Percentiles rank a stretch among this genome's conserved stretches.
Evolutionary conservation across 2,888 invertebrate species (phyloP).

Genomic region (Meliscaeva auricollis): DNA sequence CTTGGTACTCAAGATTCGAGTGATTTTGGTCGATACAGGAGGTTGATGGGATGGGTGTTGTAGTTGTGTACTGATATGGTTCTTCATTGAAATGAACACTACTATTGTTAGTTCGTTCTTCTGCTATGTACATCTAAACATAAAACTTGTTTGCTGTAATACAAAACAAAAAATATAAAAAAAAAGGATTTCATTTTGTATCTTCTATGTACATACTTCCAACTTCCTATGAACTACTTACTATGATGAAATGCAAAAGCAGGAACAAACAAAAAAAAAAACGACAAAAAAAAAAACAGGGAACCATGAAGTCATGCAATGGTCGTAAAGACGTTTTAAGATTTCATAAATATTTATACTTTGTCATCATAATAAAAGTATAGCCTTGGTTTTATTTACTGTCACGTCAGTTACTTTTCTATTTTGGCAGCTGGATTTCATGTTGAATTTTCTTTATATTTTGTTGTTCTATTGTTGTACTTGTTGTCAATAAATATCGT

Average conservation of each 20-base stretch:
- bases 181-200: slow-evolving; percentile 10
- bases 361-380: slow-evolving; percentile 24
- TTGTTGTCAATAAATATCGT: no score
- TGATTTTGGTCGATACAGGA: no score
- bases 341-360: slow-evolving; percentile 43
- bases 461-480: no score
- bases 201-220: no score
- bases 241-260: slow-evolving; percentile 25
- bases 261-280: neutral
- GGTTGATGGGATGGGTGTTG: no score
- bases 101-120: slow-evolving; percentile 16
- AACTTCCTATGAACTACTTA: slow-evolving; percentile 20
- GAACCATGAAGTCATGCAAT: slow-evolving; percentile 36
- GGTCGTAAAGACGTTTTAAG: slow-evolving; percentile 28
- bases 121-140: neutral
- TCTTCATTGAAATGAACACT: slow-evolving; percentile 33
- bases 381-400: slow-evolving; percentile 2
- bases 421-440: no score
- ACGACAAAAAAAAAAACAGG: neutral
- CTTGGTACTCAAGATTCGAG: slow-evolving; percentile 33
- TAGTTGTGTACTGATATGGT: neutral
- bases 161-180: neutral
- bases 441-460: no score
- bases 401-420: neutral
- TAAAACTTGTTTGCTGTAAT: slow-evolving; percentile 14